Conservation (phyloP, 1,140 invertebrate genomes). For the Probaryconus sp. region DNA sequence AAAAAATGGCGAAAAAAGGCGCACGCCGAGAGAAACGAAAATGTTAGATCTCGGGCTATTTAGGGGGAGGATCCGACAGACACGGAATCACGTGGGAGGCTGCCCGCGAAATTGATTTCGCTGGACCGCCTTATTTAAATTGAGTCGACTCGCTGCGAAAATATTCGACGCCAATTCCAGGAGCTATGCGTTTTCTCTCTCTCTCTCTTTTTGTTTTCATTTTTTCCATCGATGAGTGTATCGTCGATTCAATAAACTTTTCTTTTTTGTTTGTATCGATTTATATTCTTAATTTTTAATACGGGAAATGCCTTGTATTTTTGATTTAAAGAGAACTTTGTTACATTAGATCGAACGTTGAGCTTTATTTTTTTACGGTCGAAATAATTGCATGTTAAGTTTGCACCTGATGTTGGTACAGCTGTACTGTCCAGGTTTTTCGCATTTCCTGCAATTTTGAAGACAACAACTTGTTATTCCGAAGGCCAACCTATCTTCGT, state of each 20-base stretch:
- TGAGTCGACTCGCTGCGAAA: no score
- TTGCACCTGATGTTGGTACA: constrained; percentile 17
- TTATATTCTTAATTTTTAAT: no score
- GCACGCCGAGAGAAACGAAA: constrained; percentile 1
- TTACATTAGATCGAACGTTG: constrained; percentile 49
- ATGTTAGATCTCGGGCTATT: not conserved
- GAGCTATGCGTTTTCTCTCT: no score
- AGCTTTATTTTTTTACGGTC: not conserved
- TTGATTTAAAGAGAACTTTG: constrained; percentile 5
- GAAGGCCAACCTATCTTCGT: constrained; percentile 24
- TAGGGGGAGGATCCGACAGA: constrained; percentile 8
- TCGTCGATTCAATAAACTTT: no score
- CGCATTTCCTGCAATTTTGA: constrained; percentile 50
- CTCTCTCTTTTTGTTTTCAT: no score
- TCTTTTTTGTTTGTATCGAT: no score
- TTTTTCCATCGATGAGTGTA: no score
- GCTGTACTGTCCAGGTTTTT: constrained; percentile 30
- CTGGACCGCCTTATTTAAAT: not conserved
- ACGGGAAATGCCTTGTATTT: no score
- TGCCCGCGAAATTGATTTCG: constrained; percentile 8
- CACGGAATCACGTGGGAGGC: constrained; percentile 12
- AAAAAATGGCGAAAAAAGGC: constrained; percentile 14
- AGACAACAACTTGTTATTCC: constrained; percentile 40
- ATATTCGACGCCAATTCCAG: not conserved
- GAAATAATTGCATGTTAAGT: no score